phyloP scores from a whole-genome alignment of 2,113 vertebrate genomes.

The Protobothrops flavoviridis region DNA sequence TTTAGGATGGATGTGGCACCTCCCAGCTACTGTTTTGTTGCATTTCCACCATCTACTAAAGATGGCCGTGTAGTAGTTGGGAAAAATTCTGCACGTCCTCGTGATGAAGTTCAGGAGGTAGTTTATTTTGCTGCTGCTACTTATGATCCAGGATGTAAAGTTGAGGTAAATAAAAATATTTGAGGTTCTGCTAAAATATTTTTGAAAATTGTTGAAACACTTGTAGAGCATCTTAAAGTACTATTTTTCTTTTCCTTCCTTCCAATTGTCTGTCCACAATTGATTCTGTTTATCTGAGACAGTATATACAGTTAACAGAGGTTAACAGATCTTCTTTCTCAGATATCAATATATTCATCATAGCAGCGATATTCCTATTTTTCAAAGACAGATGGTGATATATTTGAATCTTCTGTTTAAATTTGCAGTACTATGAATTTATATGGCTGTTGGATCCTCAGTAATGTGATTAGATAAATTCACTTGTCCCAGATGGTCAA shows the following conservation, averaged over 20 bases:
- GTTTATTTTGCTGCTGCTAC: slow-evolving; percentile 70
- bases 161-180: slow-evolving; percentile 70
- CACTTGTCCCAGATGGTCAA: not conserved
- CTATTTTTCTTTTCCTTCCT: too few relatives aligned
- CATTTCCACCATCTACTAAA: slow-evolving; percentile 73
- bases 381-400: not conserved
- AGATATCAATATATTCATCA: not conserved
- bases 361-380: not conserved
- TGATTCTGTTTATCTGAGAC: not conserved
- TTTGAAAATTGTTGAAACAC: not conserved
- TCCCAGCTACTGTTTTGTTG: slow-evolving; percentile 79
- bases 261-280: not conserved
- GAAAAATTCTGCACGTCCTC: slow-evolving; percentile 79
- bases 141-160: slow-evolving; percentile 73
- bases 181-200: not conserved
- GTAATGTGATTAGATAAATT: not conserved
- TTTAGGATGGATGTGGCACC: slow-evolving; percentile 77
- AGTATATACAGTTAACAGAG: not conserved
- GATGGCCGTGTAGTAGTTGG: slow-evolving; percentile 76
- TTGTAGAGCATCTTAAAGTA: not conserved
- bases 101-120: slow-evolving; percentile 81
- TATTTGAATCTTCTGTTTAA: not conserved
- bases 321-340: not conserved
- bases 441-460: not conserved
- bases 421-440: not conserved